Evolutionary conservation across 2,113 vertebrate genomes (phyloP), one percentile per base, ranked within the genome.

Genomic region (Myrmecophaga tridactyla): DNA sequence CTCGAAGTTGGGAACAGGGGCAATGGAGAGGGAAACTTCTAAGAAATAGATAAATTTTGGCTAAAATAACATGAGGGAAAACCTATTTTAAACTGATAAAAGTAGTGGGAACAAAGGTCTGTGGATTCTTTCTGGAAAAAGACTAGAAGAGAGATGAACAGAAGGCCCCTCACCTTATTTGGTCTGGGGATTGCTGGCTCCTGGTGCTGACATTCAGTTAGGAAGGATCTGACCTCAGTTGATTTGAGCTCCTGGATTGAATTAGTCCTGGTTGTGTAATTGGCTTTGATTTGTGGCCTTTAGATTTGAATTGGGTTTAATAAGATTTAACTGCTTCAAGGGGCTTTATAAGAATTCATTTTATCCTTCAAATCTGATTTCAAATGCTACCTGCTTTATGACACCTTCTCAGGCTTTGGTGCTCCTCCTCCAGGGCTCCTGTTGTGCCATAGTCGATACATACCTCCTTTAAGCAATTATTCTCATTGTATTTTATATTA

Each of bases 261-360:
- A 97, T 97, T 97, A 97, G 94, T 96, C 91, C 93, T 97, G 94
- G 92, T 90, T 94, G 95, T 94, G 89, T 97, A 96, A 97, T 94
- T 97, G 96, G 97, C 97, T 97, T 97, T 97, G 95, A 97, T 97
- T 96, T 95, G 97, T 97, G 93, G 93, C 95, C 94, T 97, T 96
- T 97, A 92, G 97, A 89, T 96, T 89, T 94, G 93, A 97, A 96
- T 96, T 97, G 91, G 86, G 94, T 90, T 97, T 97, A 97, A 96
- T 96, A 96, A 96, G 95, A 96, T 97, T 97, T 97, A 96, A 96
- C 94, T 97, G 96, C 96, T 97, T 96, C 95, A 97, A 91, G 96
- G 86, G 96, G 95, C 96, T 96, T 97, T 97, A 96, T 97, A 97
- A 97, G 95, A 97, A 97, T 97, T 97, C 95, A 97, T 97, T 97